A percentile compares a stretch with the other conserved stretches of the same genome.
These are phyloP conservation scores for Chrysodeixis includens DNA, from an alignment of 2,888 invertebrate genomes.

Conservation along the genomic window DNA sequence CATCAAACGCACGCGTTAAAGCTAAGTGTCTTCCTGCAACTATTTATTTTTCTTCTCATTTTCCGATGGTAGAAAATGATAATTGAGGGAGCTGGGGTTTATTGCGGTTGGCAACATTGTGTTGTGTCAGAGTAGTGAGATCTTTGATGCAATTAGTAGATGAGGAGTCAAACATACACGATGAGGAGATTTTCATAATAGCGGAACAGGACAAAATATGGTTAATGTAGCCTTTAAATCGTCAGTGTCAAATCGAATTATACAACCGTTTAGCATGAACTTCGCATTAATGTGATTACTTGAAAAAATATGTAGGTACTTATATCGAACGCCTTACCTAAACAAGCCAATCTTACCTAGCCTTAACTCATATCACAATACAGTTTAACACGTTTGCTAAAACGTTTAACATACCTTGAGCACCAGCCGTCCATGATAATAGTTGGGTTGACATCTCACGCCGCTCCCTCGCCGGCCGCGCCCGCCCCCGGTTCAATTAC, in stretches of 20 bases:
- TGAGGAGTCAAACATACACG: no score
- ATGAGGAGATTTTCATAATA: no score
- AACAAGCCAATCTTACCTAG: no score
- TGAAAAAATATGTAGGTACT: no score
- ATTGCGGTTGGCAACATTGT: not conserved
- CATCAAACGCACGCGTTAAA: conserved; percentile 78
- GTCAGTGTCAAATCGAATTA: no score
- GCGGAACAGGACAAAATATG: no score
- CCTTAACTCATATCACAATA: not conserved
- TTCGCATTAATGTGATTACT: no score
- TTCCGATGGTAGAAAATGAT: conserved; percentile 30
- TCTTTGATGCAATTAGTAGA: not conserved
- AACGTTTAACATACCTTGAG: conserved; percentile 9
- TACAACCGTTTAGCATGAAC: no score
- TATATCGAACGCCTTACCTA: no score
- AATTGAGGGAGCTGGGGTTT: conserved; percentile 19
- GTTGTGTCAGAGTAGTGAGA: not conserved
- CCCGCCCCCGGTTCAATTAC: conserved; percentile 74
- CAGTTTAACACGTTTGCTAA: not conserved
- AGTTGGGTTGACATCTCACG: conserved; percentile 42
- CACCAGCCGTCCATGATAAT: conserved; percentile 45
- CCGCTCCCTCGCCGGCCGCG: conserved; percentile 56
- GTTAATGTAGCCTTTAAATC: no score
- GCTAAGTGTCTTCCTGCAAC: conserved; percentile 61
- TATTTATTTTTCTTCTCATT: conserved; percentile 55